These are phyloP conservation scores for Coptotermes formosanus DNA, from an alignment of 1,140 invertebrate genomes.

Conservation along the genomic window DNA sequence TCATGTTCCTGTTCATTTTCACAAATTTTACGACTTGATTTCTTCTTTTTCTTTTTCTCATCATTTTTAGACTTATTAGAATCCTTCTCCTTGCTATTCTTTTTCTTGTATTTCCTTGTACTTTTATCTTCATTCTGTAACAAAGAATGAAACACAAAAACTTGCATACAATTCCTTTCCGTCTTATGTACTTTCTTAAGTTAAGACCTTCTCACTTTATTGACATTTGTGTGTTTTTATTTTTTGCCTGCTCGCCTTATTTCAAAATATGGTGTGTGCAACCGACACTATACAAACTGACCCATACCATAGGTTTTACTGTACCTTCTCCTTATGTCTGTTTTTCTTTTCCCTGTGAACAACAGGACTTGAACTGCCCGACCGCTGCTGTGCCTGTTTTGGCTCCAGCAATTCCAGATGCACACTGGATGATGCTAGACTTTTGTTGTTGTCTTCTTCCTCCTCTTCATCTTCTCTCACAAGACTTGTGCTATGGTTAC, in stretches of 20 bases:
- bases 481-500: constrained; percentile 19
- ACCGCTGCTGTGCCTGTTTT: background rate
- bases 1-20: constrained; percentile 52
- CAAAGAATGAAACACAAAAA: background rate
- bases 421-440: constrained; percentile 57
- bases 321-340: constrained; percentile 46
- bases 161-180: background rate
- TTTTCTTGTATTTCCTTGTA: constrained; percentile 48
- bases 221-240: background rate
- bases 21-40: constrained; percentile 29
- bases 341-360: constrained; percentile 53
- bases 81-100: constrained; percentile 49
- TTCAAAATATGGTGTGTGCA: background rate
- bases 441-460: constrained; percentile 45
- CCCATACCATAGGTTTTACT: background rate
- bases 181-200: background rate
- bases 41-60: constrained; percentile 50
- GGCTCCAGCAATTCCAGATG: constrained; percentile 52
- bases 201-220: background rate
- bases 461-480: constrained; percentile 20
- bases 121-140: constrained; percentile 57
- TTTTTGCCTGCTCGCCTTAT: background rate
- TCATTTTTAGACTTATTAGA: constrained; percentile 44
- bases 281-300: too few species aligned
- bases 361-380: constrained; percentile 31